These are phyloP conservation scores for Avahi laniger DNA, from an alignment of 2,797 vertebrate genomes.

Conservation along the genomic window DNA sequence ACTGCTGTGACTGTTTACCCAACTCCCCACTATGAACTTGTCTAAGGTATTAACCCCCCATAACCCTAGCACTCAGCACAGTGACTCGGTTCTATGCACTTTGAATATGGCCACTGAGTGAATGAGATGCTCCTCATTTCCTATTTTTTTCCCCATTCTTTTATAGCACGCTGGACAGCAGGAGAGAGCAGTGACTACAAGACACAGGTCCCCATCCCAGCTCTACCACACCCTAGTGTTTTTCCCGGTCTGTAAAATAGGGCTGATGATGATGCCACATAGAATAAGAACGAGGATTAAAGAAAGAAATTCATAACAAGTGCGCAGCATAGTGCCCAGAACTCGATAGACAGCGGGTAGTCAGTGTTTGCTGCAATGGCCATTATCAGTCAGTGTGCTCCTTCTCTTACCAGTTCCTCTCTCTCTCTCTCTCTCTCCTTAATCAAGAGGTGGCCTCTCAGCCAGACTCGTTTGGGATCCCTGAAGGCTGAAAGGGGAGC, in stretches of 20 bases:
- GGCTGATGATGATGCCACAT: not conserved
- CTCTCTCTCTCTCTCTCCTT: not conserved
- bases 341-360: not conserved
- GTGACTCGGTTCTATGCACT: fast-evolving
- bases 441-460: conserved; percentile 27
- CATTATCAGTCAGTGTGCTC: not conserved
- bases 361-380: not conserved
- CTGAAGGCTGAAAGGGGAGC: not conserved
- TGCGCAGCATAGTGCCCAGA: not conserved
- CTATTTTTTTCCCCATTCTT: too few species aligned
- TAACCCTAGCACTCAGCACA: too few species aligned
- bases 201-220: fast-evolving
- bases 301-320: not conserved
- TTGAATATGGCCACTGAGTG: not conserved
- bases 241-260: not conserved
- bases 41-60: not conserved
- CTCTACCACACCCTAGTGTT: not conserved
- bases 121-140: not conserved
- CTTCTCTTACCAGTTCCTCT: not conserved
- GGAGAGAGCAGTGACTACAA: not conserved
- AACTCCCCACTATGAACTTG: not conserved
- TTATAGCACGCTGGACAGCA: not conserved
- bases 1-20: not conserved
- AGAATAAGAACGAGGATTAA: not conserved
- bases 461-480: not conserved